Base-by-base conservation (phyloP, 2,888 invertebrate genomes). In the Perizoma flavofasciatum region DNA sequence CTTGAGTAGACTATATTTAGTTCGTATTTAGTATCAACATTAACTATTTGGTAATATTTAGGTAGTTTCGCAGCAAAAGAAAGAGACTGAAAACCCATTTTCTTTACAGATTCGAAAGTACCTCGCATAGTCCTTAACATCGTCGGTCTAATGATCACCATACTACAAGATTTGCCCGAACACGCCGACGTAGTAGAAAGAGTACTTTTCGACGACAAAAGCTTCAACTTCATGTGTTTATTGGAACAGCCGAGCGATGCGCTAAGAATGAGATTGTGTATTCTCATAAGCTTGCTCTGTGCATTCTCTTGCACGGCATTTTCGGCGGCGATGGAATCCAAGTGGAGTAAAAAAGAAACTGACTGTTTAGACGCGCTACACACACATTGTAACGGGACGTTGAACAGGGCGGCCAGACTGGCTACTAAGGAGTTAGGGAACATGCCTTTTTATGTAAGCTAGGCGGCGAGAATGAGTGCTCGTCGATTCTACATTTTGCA, bases 141-240 rank as follows among this genome's bases (percentile, higher is more conserved):
- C 7, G 80, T 97, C 34, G 96, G 96, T 0, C 92, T 97, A 37
- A 88, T 97, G 6, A 95, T 95, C 53, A 95, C 96, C 8, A 93
- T 97, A 4, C 83, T 97, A 10, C 93, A 96, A 68, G 95, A 95
- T 61, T 84, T 95, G 11, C 96, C 97, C 0, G 96, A 96, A 75
- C 95, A 96, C 77, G 94, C 95, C 0, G 95, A 95, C 59, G 90
- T 97, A 0, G 95, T 97, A 0, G 96, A 96, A 75, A 94, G 94
- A 72, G 94, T 97, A 61, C 86, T 96, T 5, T 89, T 95, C 59
- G 93, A 93, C 43, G 88, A 91, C 59, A 67, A 83, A 3, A 84
- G 85, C 4, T 88, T 86, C 57, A 91, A 94, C 73, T 92, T 95
- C 61, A 81, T 93, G 43, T 79, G 78, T 37, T 88, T 95, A 52